phyloP scores from a whole-genome alignment of 2,797 vertebrate species.

The Coluber constrictor region DNA sequence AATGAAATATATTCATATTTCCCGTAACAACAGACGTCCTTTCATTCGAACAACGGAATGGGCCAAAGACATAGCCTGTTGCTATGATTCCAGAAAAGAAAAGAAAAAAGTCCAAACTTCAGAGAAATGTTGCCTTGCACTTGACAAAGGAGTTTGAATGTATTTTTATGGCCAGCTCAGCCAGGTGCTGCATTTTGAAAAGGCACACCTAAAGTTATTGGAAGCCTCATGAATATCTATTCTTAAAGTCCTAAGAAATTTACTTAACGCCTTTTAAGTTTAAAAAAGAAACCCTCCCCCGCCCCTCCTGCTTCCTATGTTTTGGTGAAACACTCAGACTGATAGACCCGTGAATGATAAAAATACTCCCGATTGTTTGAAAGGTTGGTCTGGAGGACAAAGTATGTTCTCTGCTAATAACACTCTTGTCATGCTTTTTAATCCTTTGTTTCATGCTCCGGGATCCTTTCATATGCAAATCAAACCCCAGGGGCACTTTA shows the following conservation, averaged over 20 bases:
- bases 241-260: not conserved
- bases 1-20: not conserved
- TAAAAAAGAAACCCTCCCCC: no score
- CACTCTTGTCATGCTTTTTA: conserved; percentile 52
- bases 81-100: not conserved
- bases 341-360: conserved; percentile 45
- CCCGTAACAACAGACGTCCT: not conserved
- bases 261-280: not conserved
- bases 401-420: conserved; percentile 58
- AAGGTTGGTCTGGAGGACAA: conserved; percentile 42
- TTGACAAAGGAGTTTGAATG: not conserved
- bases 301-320: conserved; percentile 21
- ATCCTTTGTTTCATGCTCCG: conserved; percentile 65
- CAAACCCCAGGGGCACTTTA: conserved; percentile 65
- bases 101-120: not conserved
- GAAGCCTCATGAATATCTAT: not conserved
- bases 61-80: not conserved
- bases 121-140: not conserved
- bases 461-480: conserved; percentile 72
- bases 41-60: not conserved
- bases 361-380: conserved; percentile 48
- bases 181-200: not conserved
- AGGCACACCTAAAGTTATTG: not conserved
- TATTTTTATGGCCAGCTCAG: not conserved
- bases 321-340: conserved; percentile 35